phyloP scores from a whole-genome alignment of 2,797 vertebrate genomes.

The Antrozous pallidus region DNA sequence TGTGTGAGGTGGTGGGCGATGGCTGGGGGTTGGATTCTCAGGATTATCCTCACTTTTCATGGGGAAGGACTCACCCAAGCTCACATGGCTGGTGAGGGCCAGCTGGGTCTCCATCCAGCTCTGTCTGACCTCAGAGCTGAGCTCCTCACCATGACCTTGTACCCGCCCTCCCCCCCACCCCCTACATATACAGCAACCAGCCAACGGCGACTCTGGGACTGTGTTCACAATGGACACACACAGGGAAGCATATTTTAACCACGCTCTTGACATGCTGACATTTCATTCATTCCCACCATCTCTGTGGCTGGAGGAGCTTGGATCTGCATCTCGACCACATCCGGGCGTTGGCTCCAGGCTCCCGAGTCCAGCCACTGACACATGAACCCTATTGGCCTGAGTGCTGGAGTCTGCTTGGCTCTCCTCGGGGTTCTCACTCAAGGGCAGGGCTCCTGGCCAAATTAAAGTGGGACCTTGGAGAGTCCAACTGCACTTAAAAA shows the following conservation, averaged over 20 bases:
- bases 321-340: fast-evolving
- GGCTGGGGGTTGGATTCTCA: neutral
- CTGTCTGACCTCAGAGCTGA: neutral
- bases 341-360: no score
- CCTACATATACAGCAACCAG: neutral
- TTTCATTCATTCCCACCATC: neutral
- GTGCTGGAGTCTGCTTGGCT: conserved; percentile 38
- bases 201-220: neutral
- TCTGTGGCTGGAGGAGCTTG: neutral
- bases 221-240: neutral
- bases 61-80: neutral
- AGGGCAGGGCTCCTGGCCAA: conserved; percentile 71
- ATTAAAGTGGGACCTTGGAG: conserved; percentile 56
- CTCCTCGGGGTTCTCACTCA: conserved; percentile 56
- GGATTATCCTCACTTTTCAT: neutral
- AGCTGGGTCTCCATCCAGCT: neutral
- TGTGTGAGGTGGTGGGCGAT: fast-evolving
- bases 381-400: neutral
- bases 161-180: no score
- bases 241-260: neutral
- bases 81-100: neutral
- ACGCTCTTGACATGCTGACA: neutral
- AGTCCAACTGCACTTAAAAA: conserved; percentile 64
- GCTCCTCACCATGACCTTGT: neutral
- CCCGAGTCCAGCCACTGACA: neutral